phyloP scores from a whole-genome alignment of 1,140 invertebrate genomes.

The Drosophila baimaii region DNA sequence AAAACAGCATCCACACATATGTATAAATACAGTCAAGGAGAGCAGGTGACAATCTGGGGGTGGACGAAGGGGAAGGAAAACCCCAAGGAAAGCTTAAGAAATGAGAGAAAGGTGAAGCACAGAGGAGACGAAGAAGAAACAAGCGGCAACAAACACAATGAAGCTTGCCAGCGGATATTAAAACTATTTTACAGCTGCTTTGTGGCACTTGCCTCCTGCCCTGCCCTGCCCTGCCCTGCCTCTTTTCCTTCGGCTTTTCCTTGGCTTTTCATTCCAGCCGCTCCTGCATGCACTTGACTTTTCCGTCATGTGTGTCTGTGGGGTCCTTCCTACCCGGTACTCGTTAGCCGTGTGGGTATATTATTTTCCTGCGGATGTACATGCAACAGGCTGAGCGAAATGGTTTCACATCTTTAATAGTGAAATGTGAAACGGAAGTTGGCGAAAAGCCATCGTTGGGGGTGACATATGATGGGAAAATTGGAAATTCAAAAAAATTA shows the following conservation, averaged over 20 bases:
- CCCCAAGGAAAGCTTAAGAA: conserved; percentile 15
- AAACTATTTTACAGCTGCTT: conserved; percentile 80
- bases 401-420: conserved; percentile 1
- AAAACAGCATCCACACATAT: conserved; percentile 8
- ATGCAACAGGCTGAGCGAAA: conserved; percentile 30
- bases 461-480: neutral
- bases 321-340: conserved; percentile 15
- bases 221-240: conserved; percentile 33
- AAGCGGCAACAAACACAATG: conserved; percentile 58
- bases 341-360: conserved; percentile 25
- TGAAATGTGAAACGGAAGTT: conserved; percentile 11
- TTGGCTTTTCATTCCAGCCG: conserved; percentile 9
- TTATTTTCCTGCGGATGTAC: conserved; percentile 43
- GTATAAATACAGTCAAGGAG: neutral
- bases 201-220: conserved; percentile 42
- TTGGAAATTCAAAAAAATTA: neutral
- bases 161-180: conserved; percentile 75
- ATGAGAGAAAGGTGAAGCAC: conserved; percentile 7
- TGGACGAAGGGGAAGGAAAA: neutral
- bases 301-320: conserved; percentile 11
- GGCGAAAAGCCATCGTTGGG: neutral
- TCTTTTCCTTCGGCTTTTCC: neutral
- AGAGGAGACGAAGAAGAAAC: conserved; percentile 15
- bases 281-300: conserved; percentile 38
- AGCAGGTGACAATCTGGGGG: conserved; percentile 61